Evolutionary conservation across 2,797 vertebrate genomes (phyloP).

Genomic region (Parauchenoglanis punctatus): DNA sequence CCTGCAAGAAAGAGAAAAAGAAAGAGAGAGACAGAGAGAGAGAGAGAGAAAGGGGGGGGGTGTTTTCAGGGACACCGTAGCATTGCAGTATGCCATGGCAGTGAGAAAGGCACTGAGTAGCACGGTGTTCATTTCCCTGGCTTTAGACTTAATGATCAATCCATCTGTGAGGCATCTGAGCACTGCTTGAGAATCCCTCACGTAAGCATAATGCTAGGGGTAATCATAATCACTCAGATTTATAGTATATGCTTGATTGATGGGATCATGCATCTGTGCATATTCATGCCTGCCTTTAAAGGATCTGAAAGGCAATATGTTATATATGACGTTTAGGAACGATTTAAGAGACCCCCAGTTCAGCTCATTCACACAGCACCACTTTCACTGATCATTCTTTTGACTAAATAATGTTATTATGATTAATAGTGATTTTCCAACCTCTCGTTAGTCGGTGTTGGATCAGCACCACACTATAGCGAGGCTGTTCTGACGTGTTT

Average conservation of each 20-base stretch:
- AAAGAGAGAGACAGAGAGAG: neutral
- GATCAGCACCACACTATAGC: neutral
- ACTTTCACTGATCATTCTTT: neutral
- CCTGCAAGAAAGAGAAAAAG: slow-evolving; percentile 60
- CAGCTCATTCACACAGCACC: neutral
- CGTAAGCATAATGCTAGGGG: neutral
- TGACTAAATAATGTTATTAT: neutral
- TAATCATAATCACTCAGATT: slow-evolving; percentile 17
- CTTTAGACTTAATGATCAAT: slow-evolving; percentile 20
- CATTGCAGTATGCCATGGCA: neutral
- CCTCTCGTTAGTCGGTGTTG: neutral
- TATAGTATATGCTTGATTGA: neutral
- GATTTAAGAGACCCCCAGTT: neutral
- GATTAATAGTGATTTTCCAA: neutral
- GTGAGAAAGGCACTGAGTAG: neutral
- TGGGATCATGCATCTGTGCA: neutral
- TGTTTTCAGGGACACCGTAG: slow-evolving; percentile 29
- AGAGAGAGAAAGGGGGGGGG: neutral
- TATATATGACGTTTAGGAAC: neutral
- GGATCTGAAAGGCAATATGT: neutral
- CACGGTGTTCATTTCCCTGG: neutral
- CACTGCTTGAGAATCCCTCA: neutral
- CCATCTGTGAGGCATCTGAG: slow-evolving; percentile 7
- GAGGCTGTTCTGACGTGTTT: neutral
- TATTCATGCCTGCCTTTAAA: slow-evolving; percentile 11